phyloP scores from a whole-genome alignment of 2,797 vertebrate genomes.

The Xenentodon cancila region DNA sequence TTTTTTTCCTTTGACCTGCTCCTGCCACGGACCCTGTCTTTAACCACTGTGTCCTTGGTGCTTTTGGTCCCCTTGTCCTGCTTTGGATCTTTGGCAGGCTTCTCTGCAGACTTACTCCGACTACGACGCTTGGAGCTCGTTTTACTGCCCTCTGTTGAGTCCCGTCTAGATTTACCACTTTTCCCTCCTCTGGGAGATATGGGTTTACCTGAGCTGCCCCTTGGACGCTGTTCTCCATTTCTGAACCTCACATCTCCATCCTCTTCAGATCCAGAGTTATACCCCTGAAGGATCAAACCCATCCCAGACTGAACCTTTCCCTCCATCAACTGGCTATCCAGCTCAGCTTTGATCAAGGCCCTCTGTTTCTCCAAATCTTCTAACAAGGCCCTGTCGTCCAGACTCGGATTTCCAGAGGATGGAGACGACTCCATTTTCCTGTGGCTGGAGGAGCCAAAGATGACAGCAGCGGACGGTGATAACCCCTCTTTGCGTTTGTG shows the following conservation, averaged over 20 bases:
- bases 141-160: constrained; percentile 88
- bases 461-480: constrained; percentile 63
- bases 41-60: constrained; percentile 70
- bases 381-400: constrained; percentile 92
- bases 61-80: constrained; percentile 89
- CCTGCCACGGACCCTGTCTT: constrained; percentile 79
- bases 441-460: constrained; percentile 58
- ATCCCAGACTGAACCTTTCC: constrained; percentile 93
- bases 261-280: constrained; percentile 97
- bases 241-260: constrained; percentile 90
- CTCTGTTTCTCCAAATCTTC: constrained; percentile 99
- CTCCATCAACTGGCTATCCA: constrained; percentile 97
- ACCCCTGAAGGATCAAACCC: constrained; percentile 98
- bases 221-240: constrained; percentile 90
- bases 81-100: constrained; percentile 87
- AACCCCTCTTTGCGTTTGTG: constrained; percentile 94
- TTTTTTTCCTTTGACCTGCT: constrained; percentile 93
- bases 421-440: constrained; percentile 74
- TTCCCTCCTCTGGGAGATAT: constrained; percentile 77
- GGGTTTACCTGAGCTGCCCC: constrained; percentile 74
- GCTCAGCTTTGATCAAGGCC: constrained; percentile 97
- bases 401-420: constrained; percentile 84
- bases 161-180: constrained; percentile 86
- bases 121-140: constrained; percentile 87
- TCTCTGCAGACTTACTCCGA: constrained; percentile 90